phyloP scores from a whole-genome alignment of 2,888 invertebrate species.

The Polyommatus iphigenia region DNA sequence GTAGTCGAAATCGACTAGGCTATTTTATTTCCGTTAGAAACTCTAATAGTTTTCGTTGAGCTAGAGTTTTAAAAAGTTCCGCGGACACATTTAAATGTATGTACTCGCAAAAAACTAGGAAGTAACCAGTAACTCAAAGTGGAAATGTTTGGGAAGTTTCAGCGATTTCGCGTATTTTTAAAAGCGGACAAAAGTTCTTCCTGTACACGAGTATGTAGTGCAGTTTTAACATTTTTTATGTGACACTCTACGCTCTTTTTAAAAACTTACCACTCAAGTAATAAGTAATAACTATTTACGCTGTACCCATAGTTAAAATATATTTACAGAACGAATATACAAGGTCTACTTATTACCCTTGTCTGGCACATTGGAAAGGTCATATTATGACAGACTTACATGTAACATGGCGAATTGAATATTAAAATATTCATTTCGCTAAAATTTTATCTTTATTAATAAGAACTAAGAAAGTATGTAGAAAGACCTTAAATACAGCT shows the following conservation, averaged over 20 bases:
- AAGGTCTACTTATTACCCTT: no score
- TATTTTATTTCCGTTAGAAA: background rate
- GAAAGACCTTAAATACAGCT: no score
- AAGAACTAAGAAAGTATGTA: no score
- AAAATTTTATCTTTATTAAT: no score
- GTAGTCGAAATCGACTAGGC: background rate
- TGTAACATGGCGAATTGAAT: no score
- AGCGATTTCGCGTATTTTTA: constrained; percentile 21
- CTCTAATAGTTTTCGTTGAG: background rate
- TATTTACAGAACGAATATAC: no score
- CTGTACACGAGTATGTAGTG: constrained; percentile 1
- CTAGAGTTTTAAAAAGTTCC: constrained; percentile 6
- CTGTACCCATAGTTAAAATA: no score
- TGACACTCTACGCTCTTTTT: background rate
- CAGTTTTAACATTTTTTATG: constrained; percentile 12
- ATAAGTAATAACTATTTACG: no score
- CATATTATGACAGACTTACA: no score
- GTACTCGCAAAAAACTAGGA: constrained; percentile 11
- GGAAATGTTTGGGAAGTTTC: constrained; percentile 24
- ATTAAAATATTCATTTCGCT: no score
- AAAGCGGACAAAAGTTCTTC: constrained; percentile 16
- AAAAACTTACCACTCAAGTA: no score
- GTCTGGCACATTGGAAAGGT: no score
- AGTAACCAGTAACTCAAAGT: constrained; percentile 25
- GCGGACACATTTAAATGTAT: background rate